Base-by-base conservation (phyloP, 2,888 invertebrate genomes). In the Dryobota labecula region DNA sequence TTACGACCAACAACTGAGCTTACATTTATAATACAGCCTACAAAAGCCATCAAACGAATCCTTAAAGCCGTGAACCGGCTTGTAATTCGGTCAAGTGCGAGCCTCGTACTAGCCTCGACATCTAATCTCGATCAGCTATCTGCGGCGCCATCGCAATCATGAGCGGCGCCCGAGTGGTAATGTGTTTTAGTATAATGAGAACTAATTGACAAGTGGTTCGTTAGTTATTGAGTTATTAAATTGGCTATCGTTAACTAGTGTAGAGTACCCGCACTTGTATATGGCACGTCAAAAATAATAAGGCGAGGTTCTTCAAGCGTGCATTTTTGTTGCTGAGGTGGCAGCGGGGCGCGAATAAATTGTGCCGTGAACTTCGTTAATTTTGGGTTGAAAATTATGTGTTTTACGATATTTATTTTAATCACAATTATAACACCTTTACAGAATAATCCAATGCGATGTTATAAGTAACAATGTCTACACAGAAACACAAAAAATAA, bases 61-160 rank as follows among this genome's bases (percentile, higher is more conserved):
- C 75, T 70, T 75, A 64, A 30, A 65, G 58, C 75, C 27, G 41
- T 64, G 70, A 54, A 80, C 78, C 73, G 64, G 58, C 43, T 77
- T 68, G 57, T 82, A 84, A 76, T 83, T 80, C 80, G 85, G 83
- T 78, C 79, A 80, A 80, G 79, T 73, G 79, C 78, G 82, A 80
- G 57, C 54, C 57, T 62, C 68, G 58, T 47, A 66, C 71, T 30
- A 64, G 82, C 82, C 53, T 82, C 79, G 82, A 69, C 73, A 80
- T 82, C 79, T 80, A 66, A 80, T 80, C 82, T 73, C 68, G 82
- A 80, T 80, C 78, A 74, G 70, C 54, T 72, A 82, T 84, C 84
- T 54, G 43, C 54, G 84, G 83, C 82, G 84, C 83, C 83, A 63
- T 56, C 77, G 81, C 70, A 65, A 66, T 76, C 65, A 60, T 58